Percentiles rank a stretch among this genome's conserved stretches.
Conservation (phyloP, 2,888 invertebrate genomes). For the Melanchra persicariae region DNA sequence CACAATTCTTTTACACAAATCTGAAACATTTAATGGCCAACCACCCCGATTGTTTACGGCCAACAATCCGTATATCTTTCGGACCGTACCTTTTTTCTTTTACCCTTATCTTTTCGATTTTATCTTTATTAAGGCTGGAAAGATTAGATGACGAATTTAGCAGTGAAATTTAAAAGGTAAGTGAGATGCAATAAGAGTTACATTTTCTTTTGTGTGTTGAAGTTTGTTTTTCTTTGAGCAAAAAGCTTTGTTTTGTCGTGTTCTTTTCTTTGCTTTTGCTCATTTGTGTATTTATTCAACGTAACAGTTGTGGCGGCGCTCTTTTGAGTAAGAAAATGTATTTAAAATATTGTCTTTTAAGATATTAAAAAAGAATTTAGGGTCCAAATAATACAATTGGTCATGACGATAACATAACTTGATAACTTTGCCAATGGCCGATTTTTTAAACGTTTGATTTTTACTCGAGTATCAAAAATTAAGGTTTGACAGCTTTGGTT, state of each 20-base stretch:
- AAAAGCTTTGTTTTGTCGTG: constrained; percentile 6
- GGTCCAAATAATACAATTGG: neutral
- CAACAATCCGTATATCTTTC: constrained; percentile 58
- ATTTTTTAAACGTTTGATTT: no score
- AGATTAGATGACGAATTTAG: constrained; percentile 61
- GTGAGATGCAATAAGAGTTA: constrained; percentile 35
- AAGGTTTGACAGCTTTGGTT: no score
- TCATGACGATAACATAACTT: neutral
- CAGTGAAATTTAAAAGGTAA: constrained; percentile 44
- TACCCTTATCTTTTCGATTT: constrained; percentile 62
- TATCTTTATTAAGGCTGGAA: constrained; percentile 62
- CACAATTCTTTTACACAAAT: constrained; percentile 54
- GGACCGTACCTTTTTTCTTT: constrained; percentile 52
- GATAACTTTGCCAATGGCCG: no score
- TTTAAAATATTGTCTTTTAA: neutral
- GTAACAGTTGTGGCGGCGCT: constrained; percentile 6
- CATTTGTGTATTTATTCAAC: constrained; percentile 36
- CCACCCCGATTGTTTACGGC: constrained; percentile 57
- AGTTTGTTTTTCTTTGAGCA: constrained; percentile 21
- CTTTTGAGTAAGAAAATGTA: constrained; percentile 14
- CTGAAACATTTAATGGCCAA: constrained; percentile 57
- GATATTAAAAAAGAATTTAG: neutral
- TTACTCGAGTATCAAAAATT: no score
- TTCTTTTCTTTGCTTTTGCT: constrained; percentile 9
- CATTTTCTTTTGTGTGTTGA: constrained; percentile 26